Conservation (phyloP, 2,113 vertebrate genomes). For the Notothenia coriiceps region DNA sequence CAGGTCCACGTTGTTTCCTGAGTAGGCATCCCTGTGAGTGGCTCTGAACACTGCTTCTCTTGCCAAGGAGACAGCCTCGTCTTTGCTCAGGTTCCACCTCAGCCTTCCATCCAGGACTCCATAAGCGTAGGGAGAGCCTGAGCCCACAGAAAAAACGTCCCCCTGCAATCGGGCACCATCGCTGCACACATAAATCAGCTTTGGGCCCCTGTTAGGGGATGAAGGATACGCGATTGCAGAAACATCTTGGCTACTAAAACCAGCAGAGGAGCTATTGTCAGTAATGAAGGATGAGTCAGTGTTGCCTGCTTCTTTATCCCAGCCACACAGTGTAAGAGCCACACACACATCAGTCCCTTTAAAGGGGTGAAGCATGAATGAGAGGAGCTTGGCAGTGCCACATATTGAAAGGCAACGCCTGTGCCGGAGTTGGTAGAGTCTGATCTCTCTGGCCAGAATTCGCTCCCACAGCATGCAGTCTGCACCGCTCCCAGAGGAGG, state of each 20-base stretch:
- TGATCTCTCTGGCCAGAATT: constrained; percentile 82
- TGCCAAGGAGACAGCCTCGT: constrained; percentile 85
- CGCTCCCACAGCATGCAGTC: constrained; percentile 87
- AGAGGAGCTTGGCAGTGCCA: constrained; percentile 85
- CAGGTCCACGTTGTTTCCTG: constrained; percentile 89
- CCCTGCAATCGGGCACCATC: constrained; percentile 86
- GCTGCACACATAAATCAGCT: constrained; percentile 88
- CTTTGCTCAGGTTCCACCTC: constrained; percentile 78
- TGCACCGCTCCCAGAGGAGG: constrained; percentile 87
- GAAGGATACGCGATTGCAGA: background rate
- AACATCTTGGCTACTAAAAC: constrained; percentile 7
- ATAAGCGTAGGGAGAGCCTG: constrained; percentile 90
- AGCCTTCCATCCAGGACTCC: constrained; percentile 83
- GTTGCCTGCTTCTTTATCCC: constrained; percentile 74
- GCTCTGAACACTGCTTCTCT: constrained; percentile 88
- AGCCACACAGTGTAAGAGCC: constrained; percentile 88
- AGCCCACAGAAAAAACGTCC: constrained; percentile 88
- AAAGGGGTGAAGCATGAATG: constrained; percentile 84
- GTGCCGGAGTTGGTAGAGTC: constrained; percentile 84
- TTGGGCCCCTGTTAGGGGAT: constrained; percentile 74
- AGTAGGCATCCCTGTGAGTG: constrained; percentile 89
- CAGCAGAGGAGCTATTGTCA: constrained; percentile 11
- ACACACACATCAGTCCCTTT: constrained; percentile 88
- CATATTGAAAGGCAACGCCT: constrained; percentile 81
- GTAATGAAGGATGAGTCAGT: background rate